Evolutionary conservation across 2,888 invertebrate species (phyloP).

Genomic region (Caenorhabditis sp.): DNA sequence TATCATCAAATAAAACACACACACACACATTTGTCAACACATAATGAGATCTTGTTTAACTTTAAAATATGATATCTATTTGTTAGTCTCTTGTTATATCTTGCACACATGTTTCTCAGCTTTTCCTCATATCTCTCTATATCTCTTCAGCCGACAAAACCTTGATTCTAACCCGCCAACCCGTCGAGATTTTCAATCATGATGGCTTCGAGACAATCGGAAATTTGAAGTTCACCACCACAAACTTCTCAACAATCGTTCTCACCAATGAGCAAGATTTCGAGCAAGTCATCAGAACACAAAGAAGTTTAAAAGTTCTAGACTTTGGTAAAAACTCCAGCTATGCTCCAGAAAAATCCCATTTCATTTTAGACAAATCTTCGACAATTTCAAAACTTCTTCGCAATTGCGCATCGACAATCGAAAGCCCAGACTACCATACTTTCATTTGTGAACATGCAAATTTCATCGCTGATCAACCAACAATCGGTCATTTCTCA

Average conservation of each 20-base stretch:
- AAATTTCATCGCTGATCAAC: neutral
- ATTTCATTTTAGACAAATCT: conserved; percentile 3
- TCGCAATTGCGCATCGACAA: neutral
- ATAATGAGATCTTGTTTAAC: neutral
- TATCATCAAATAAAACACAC: too few species aligned
- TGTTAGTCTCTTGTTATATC: neutral
- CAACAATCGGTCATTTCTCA: neutral
- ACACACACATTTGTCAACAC: neutral
- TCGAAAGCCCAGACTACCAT: neutral
- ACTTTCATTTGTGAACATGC: neutral
- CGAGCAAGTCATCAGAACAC: conserved; percentile 38
- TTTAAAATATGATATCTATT: neutral
- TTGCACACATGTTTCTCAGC: neutral
- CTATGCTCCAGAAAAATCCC: too few species aligned
- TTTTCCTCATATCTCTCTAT: neutral
- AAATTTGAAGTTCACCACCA: neutral
- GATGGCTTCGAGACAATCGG: neutral
- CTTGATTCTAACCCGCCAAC: neutral
- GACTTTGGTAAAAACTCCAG: conserved; percentile 54
- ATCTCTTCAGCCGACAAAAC: neutral
- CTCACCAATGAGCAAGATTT: conserved; percentile 34
- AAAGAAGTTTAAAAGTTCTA: conserved; percentile 42
- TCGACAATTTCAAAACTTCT: neutral
- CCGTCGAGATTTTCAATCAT: neutral
- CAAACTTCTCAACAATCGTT: conserved; percentile 39